Evolutionary conservation across 1,140 invertebrate genomes (phyloP).

Genomic region (Marisa cornuarietis): DNA sequence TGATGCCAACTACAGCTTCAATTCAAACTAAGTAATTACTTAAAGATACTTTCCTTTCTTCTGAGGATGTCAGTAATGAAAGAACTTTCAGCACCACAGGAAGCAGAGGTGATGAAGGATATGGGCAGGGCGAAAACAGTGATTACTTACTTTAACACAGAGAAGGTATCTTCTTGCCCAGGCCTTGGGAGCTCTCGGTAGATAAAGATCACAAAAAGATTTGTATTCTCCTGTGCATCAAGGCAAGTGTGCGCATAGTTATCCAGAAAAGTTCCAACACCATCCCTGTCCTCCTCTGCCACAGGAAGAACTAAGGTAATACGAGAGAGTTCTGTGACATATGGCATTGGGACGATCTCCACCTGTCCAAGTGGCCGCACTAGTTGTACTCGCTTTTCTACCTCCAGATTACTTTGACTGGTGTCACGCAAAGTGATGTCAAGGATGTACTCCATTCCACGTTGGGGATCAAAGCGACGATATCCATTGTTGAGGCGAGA

Average conservation of each 20-base stretch:
- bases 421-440: conserved; percentile 73
- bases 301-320: conserved; percentile 81
- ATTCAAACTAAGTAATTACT: too few species aligned
- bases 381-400: conserved; percentile 56
- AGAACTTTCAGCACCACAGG: too few species aligned
- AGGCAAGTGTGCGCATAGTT: conserved; percentile 78
- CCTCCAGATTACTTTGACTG: conserved; percentile 44
- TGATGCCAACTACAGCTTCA: too few species aligned
- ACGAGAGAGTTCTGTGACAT: conserved; percentile 87
- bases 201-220: conserved; percentile 73
- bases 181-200: conserved; percentile 46
- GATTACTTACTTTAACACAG: conserved; percentile 68
- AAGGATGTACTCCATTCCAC: conserved; percentile 88
- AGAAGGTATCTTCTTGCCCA: conserved; percentile 67
- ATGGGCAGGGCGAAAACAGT: too few species aligned
- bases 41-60: too few species aligned
- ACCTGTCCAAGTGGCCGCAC: conserved; percentile 82
- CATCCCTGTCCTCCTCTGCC: conserved; percentile 67
- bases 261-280: conserved; percentile 75
- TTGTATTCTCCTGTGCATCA: conserved; percentile 80
- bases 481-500: conserved; percentile 81
- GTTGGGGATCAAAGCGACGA: conserved; percentile 83
- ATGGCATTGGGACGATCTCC: conserved; percentile 86
- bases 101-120: too few species aligned
- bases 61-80: too few species aligned